These are phyloP conservation scores for Takifugu ocellatus DNA, from an alignment of 2,797 vertebrate genomes.

Conservation along the genomic window DNA sequence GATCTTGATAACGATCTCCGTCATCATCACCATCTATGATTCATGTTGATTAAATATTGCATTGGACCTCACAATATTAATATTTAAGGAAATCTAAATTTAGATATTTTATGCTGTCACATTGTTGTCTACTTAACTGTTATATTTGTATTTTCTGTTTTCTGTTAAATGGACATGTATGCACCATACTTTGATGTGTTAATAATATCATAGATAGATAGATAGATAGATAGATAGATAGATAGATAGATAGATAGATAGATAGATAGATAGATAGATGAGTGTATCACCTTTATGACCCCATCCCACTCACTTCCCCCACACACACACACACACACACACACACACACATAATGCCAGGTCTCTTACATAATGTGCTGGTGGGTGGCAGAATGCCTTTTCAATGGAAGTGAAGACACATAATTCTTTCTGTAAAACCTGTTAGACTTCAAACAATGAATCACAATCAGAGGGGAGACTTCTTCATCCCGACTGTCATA, in stretches of 20 bases:
- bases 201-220: not conserved
- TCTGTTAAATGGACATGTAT: too few relatives aligned
- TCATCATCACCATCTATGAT: constrained; percentile 8
- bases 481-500: too few relatives aligned
- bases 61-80: not conserved
- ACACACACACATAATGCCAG: constrained; percentile 45
- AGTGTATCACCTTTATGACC: constrained; percentile 56
- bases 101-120: too few relatives aligned
- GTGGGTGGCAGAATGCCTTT: constrained; percentile 61
- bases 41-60: not conserved
- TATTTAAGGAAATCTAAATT: not conserved
- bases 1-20: constrained; percentile 5
- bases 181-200: too few relatives aligned
- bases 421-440: not conserved
- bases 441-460: too few relatives aligned
- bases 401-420: constrained; percentile 34
- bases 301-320: constrained; percentile 46
- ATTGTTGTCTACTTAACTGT: too few relatives aligned
- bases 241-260: not conserved
- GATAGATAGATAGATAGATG: constrained; percentile 15
- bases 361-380: constrained; percentile 63
- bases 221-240: constrained; percentile 2
- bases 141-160: not conserved
- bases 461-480: too few relatives aligned
- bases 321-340: constrained; percentile 14